These are phyloP conservation scores for Stegodyphus mimosarum DNA, from an alignment of 1,140 invertebrate species.

Conservation along the genomic window DNA sequence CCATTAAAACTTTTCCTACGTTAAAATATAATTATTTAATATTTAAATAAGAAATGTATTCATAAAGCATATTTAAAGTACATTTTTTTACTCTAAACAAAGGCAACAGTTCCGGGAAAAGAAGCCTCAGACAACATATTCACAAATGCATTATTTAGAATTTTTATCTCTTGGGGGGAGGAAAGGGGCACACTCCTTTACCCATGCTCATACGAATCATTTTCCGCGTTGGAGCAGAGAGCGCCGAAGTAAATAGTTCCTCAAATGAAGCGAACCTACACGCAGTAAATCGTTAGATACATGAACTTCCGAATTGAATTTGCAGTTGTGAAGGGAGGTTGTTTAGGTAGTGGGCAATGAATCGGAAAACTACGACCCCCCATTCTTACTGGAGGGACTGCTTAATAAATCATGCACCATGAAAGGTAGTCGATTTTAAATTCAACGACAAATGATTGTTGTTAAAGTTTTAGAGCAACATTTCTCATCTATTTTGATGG, in stretches of 20 bases:
- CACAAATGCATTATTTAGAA: background rate
- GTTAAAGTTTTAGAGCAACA: conserved; percentile 46
- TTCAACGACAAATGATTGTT: conserved; percentile 40
- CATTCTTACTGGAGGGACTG: conserved; percentile 13
- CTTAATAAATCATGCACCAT: conserved; percentile 43
- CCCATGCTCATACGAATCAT: background rate
- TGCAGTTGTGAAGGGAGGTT: conserved; percentile 7
- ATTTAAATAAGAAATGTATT: no score
- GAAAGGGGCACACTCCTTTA: background rate
- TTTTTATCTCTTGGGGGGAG: background rate
- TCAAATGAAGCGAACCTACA: conserved; percentile 29
- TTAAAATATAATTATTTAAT: no score
- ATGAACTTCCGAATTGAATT: conserved; percentile 35
- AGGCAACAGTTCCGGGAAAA: no score
- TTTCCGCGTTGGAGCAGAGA: conserved; percentile 3
- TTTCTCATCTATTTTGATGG: conserved; percentile 28
- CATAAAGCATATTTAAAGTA: no score
- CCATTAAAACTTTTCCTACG: no score
- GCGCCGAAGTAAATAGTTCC: conserved; percentile 32
- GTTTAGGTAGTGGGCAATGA: conserved; percentile 25
- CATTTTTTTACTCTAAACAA: no score
- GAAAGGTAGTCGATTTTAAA: conserved; percentile 56
- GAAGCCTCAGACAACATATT: no score
- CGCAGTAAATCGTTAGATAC: conserved; percentile 17
- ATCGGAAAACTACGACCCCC: conserved; percentile 35